Base-by-base conservation (phyloP, 2,888 invertebrate species). In the Papilio gigon region DNA sequence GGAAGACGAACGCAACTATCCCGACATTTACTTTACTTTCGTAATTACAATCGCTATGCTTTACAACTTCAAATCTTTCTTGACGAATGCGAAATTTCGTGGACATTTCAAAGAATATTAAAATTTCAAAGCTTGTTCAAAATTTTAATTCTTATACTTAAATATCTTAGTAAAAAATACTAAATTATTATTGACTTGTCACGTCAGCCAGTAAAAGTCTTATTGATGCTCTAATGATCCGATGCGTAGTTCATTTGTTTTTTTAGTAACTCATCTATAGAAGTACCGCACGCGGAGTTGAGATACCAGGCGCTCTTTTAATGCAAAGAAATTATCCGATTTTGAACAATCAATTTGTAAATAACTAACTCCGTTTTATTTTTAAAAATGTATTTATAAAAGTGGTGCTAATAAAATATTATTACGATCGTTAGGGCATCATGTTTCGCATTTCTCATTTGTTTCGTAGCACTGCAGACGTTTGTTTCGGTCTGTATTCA, bases 391-490 rank as follows among this genome's bases (percentile, higher is more conserved):
- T n/a, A n/a, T n/a, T n/a, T n/a, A 47, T 5, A 2, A 17, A 4
- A 50, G 27, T n/a, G 14, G 17, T 4, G n/a, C 17, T 42, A n/a
- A n/a, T n/a, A 17, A 42, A 35, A 42, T 42, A 17, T 27, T 44
- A 4, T 20, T 17, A 30, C n/a, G 17, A 27, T 25, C 8, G 14
- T 47, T 11, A 56, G 40, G 27, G 37, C 35, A 4, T 42, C 22
- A 35, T 20, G 35, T 14, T 47, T 14, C 37, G 25, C 14, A 62
- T 58, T 68, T 50, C 25, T 8, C 22, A 14, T 64, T 68, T 37
- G n/a, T 58, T 59, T 59, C 47, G 20, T 25, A 44, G 44, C 4
- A 40, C 42, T 44, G 63, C 9, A n/a, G 44, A 30, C 40, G 40
- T 44, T 58, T 25, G 37, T 47, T 64, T 25, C 6, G 14, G 56